Conservation (phyloP, 2,797 vertebrate genomes). For the Etheostoma nigrum region DNA sequence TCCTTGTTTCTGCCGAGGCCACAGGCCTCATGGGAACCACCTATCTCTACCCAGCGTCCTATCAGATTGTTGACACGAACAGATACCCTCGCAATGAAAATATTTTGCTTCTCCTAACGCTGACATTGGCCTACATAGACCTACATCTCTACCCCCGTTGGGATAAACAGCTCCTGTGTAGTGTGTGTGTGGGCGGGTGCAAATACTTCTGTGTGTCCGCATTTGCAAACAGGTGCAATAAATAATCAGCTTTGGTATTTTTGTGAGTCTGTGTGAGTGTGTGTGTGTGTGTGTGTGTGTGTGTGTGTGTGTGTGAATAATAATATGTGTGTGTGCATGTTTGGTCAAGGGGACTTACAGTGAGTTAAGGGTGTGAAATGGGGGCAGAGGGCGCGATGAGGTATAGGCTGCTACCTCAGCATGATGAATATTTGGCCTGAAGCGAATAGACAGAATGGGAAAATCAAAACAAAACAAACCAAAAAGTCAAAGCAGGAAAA, state of each 20-base stretch:
- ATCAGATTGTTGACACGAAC: conserved; percentile 92
- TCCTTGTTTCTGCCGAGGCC: conserved; percentile 57
- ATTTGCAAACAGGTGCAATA: conserved; percentile 79
- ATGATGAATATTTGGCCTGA: conserved; percentile 18
- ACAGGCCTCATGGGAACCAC: conserved; percentile 86
- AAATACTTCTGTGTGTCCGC: conserved; percentile 54
- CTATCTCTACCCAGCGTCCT: conserved; percentile 81
- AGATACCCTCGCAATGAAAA: conserved; percentile 92
- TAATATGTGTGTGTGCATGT: conserved; percentile 14
- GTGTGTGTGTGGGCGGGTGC: conserved; percentile 55
- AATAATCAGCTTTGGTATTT: conserved; percentile 60
- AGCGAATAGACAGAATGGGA: conserved; percentile 16
- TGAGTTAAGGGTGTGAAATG: conserved; percentile 36
- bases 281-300: conserved; percentile 12
- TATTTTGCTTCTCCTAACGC: conserved; percentile 91
- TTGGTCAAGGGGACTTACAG: background rate
- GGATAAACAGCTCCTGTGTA: conserved; percentile 91
- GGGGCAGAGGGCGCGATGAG: conserved; percentile 6
- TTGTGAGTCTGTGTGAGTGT: conserved; percentile 9
- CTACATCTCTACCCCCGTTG: conserved; percentile 79
- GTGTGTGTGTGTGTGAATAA: conserved; percentile 10
- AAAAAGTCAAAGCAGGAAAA: conserved; percentile 4
- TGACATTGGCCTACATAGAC: conserved; percentile 82
- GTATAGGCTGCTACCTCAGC: background rate
- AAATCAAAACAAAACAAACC: conserved; percentile 24